Conservation (phyloP, 2,113 vertebrate genomes). For the Siniperca knerii region DNA sequence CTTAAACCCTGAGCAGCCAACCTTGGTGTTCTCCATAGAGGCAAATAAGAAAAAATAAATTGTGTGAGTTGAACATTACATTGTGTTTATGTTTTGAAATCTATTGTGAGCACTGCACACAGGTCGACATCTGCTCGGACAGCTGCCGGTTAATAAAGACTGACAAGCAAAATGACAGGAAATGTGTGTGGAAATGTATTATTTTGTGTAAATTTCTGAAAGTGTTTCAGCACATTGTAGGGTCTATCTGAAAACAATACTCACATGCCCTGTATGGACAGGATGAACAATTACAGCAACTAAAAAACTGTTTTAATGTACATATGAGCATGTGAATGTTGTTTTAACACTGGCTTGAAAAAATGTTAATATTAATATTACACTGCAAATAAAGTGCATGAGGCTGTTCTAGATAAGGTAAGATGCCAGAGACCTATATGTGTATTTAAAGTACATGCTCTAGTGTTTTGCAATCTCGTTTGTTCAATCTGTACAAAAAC, state of each 20-base stretch:
- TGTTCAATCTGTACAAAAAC: too few relatives aligned
- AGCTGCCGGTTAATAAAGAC: neutral
- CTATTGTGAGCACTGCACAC: conserved; percentile 1
- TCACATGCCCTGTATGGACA: neutral
- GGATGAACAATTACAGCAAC: neutral
- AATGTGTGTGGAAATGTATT: neutral
- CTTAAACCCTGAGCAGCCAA: neutral
- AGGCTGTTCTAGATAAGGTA: neutral
- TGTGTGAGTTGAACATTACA: conserved; percentile 40
- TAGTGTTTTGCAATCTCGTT: neutral
- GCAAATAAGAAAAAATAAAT: conserved; percentile 19
- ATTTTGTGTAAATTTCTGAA: neutral
- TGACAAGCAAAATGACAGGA: neutral
- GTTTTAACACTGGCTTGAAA: neutral
- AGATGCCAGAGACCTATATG: neutral
- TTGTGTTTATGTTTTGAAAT: conserved; percentile 42
- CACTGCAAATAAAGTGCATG: neutral
- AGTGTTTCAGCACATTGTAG: neutral
- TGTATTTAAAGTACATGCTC: too few relatives aligned
- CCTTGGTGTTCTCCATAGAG: conserved; percentile 24
- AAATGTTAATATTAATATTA: neutral
- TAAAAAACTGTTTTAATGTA: neutral
- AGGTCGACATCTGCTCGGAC: neutral
- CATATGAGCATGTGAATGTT: neutral
- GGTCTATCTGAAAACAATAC: neutral